Conservation (phyloP, 2,797 vertebrate genomes). For the Periophthalmus magnuspinnatus region DNA sequence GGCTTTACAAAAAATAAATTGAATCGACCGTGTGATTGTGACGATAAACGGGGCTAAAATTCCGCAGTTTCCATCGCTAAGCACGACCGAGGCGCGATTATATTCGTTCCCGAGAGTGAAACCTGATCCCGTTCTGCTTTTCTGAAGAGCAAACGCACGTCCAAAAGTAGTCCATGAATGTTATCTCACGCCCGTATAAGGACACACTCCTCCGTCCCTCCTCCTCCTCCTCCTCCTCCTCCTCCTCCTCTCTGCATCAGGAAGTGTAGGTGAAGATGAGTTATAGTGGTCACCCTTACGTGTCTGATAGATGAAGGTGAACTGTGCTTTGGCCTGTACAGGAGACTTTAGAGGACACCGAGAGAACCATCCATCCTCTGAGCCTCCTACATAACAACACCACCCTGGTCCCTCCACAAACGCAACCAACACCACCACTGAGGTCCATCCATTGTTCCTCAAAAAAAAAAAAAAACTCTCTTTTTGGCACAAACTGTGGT, state of each 20-base stretch:
- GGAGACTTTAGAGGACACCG: conserved; percentile 73
- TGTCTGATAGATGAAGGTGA: conserved; percentile 79
- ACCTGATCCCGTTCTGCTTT: conserved; percentile 1
- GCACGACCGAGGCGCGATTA: too few relatives aligned
- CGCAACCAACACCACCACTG: neutral
- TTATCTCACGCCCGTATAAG: neutral
- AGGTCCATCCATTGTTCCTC: conserved; percentile 6
- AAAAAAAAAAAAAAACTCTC: too few relatives aligned
- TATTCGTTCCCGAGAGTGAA: neutral
- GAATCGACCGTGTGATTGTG: too few relatives aligned
- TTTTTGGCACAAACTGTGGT: neutral
- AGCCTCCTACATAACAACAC: conserved; percentile 58
- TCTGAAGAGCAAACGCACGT: neutral
- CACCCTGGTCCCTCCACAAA: conserved; percentile 19
- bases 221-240: conserved; percentile 41
- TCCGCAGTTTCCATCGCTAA: too few relatives aligned
- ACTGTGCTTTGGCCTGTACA: conserved; percentile 61
- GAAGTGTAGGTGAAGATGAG: conserved; percentile 70
- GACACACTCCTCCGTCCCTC: conserved; percentile 30
- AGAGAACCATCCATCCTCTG: conserved; percentile 69
- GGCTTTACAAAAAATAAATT: too few relatives aligned
- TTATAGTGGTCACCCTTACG: conserved; percentile 70
- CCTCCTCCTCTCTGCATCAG: conserved; percentile 54
- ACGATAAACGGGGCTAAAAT: too few relatives aligned
- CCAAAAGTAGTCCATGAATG: neutral